Evolutionary conservation across 1,140 invertebrate genomes (phyloP).

Genomic region (Cotesia vestalis): DNA sequence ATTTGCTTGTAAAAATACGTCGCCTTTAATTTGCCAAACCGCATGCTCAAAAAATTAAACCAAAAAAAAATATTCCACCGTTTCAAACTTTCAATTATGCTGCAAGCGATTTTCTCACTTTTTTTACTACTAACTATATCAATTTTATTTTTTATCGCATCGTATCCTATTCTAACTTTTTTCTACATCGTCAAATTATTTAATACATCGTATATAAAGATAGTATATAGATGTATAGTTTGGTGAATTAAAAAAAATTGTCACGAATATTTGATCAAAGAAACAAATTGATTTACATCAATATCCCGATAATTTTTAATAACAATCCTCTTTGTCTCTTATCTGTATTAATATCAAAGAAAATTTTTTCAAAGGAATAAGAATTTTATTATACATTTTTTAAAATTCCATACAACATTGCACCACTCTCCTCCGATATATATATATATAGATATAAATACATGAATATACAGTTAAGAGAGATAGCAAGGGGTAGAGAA

Average conservation of each 20-base stretch:
- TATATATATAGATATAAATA: slow-evolving; percentile 7
- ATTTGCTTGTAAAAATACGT: slow-evolving; percentile 56
- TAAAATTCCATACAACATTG: background rate
- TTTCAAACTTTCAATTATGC: slow-evolving; percentile 7
- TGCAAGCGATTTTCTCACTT: background rate
- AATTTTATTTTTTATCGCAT: background rate
- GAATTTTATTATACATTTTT: slow-evolving; percentile 12
- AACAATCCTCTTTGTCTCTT: background rate
- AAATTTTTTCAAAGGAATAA: slow-evolving; percentile 17
- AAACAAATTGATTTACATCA: slow-evolving; percentile 9
- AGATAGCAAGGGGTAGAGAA: slow-evolving; percentile 33
- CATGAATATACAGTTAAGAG: background rate
- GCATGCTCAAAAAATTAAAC: slow-evolving; percentile 48
- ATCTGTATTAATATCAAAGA: background rate
- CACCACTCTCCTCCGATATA: background rate
- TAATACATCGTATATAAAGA: too few species aligned
- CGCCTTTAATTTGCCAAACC: slow-evolving; percentile 48
- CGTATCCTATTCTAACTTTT: too few species aligned
- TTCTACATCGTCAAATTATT: too few species aligned
- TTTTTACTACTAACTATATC: background rate
- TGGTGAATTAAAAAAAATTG: background rate
- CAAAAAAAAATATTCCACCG: too few species aligned
- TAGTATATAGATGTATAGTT: too few species aligned
- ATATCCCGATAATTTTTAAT: slow-evolving; percentile 13
- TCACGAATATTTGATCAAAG: slow-evolving; percentile 11